A percentile compares a stretch with the other conserved stretches of the same genome.
These are phyloP conservation scores for Mustela nigripes DNA, from an alignment of 2,113 vertebrate species.

Conservation along the genomic window DNA sequence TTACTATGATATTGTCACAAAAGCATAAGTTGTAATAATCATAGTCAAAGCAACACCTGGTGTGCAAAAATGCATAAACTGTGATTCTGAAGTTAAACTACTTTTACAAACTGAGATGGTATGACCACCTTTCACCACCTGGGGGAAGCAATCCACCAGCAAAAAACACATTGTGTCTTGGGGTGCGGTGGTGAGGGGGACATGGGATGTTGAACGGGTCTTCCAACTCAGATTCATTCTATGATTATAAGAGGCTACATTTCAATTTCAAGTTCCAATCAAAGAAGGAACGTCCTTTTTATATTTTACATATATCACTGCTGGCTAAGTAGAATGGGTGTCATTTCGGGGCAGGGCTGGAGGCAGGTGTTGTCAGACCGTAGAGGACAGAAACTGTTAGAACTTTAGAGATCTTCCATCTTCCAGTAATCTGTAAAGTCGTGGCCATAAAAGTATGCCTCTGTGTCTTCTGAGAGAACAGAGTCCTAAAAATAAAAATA, in stretches of 20 bases:
- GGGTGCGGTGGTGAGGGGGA: rapidly evolving
- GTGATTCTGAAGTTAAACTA: not conserved
- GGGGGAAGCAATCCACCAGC: rapidly evolving
- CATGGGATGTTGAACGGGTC: not conserved
- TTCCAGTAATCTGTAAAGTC: not conserved
- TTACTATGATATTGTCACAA: not conserved
- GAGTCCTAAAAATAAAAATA: slow-evolving; percentile 26
- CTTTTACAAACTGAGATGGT: not conserved
- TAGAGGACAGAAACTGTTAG: not conserved
- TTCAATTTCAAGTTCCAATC: not conserved
- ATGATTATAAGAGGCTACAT: not conserved
- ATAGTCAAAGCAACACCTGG: not conserved
- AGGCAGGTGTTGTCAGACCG: not conserved
- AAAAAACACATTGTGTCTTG: not conserved
- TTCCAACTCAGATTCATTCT: not conserved
- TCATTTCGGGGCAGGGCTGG: not conserved
- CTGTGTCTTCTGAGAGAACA: not conserved
- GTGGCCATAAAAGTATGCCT: not conserved
- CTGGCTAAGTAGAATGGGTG: not conserved
- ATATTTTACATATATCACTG: not conserved
- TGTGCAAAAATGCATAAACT: not conserved
- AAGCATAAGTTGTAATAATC: not conserved
- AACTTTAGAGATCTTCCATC: not conserved
- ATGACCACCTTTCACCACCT: rapidly evolving
- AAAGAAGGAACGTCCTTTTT: not conserved